Evolutionary conservation across 2,113 vertebrate species (phyloP).

Genomic region (Pimephales promelas): DNA sequence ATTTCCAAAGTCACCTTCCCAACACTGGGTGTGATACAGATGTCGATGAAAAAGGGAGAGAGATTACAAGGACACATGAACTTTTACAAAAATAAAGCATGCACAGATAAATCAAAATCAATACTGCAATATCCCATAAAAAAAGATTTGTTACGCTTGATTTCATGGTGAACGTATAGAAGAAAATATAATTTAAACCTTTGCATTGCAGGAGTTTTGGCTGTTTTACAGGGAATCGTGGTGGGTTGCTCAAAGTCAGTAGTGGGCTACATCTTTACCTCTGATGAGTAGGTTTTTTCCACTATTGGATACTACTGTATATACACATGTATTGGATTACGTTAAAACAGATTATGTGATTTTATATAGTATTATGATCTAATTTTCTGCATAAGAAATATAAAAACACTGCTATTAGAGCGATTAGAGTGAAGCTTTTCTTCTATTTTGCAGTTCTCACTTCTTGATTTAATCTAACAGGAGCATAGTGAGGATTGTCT

Average conservation of each 20-base stretch:
- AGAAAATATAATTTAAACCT: background rate
- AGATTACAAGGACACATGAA: too few species aligned
- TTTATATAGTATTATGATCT: background rate
- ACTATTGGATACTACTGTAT: background rate
- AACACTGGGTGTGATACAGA: too few species aligned
- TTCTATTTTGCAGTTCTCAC: background rate
- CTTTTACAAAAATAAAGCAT: too few species aligned
- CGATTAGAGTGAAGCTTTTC: conserved; percentile 2
- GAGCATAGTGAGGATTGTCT: conserved; percentile 66
- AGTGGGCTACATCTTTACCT: conserved; percentile 82
- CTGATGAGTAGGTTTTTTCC: conserved; percentile 78
- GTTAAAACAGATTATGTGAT: background rate
- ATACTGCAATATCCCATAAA: too few species aligned
- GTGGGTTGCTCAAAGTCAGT: conserved; percentile 71
- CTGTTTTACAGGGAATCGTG: conserved; percentile 72
- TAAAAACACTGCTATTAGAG: background rate
- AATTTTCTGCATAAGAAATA: background rate
- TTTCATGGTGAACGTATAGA: background rate
- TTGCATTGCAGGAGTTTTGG: conserved; percentile 71
- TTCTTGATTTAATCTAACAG: conserved; percentile 58
- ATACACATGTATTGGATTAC: background rate
- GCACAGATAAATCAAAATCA: too few species aligned
- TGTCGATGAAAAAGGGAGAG: too few species aligned
- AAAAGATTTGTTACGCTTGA: too few species aligned
- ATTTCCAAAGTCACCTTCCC: too few species aligned